phyloP scores from a whole-genome alignment of 1,140 invertebrate genomes.

The Drosophila grimshawi region DNA sequence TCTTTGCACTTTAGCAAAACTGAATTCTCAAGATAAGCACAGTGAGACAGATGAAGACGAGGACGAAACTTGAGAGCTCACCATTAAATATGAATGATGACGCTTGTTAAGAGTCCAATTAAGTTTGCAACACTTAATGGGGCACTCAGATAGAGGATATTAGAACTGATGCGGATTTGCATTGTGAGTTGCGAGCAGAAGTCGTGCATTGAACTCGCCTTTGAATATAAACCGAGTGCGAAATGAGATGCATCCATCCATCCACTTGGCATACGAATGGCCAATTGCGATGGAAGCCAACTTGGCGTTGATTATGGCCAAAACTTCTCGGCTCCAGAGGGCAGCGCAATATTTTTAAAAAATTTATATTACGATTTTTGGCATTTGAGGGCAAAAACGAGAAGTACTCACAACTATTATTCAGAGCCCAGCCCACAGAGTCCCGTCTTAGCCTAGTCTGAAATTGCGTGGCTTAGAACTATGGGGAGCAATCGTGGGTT shows the following conservation, averaged over 20 bases:
- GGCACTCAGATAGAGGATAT: slow-evolving; percentile 41
- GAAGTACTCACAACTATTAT: slow-evolving; percentile 43
- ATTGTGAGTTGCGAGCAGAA: slow-evolving; percentile 1
- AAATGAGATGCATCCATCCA: slow-evolving; percentile 23
- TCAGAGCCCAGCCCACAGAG: not conserved
- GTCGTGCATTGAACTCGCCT: slow-evolving; percentile 59
- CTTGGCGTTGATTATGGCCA: slow-evolving; percentile 43
- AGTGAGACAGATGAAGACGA: not conserved
- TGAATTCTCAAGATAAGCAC: slow-evolving; percentile 1
- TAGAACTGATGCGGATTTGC: slow-evolving; percentile 22
- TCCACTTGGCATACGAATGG: slow-evolving; percentile 66
- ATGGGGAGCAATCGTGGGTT: slow-evolving; percentile 69
- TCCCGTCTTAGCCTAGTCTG: slow-evolving; percentile 24
- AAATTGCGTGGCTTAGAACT: slow-evolving; percentile 76
- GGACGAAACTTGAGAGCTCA: slow-evolving; percentile 8
- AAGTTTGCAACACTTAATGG: slow-evolving; percentile 45
- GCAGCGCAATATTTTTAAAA: slow-evolving; percentile 70
- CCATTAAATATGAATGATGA: slow-evolving; percentile 62
- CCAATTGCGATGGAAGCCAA: slow-evolving; percentile 52
- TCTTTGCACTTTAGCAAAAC: not conserved
- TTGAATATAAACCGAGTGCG: not conserved
- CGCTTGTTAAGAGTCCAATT: slow-evolving; percentile 57
- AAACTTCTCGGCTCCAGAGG: slow-evolving; percentile 56
- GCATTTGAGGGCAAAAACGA: slow-evolving; percentile 63
- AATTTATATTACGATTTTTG: slow-evolving; percentile 60